These are phyloP conservation scores for Zygogramma bicolorata DNA, from an alignment of 2,888 invertebrate species.

Conservation along the genomic window DNA sequence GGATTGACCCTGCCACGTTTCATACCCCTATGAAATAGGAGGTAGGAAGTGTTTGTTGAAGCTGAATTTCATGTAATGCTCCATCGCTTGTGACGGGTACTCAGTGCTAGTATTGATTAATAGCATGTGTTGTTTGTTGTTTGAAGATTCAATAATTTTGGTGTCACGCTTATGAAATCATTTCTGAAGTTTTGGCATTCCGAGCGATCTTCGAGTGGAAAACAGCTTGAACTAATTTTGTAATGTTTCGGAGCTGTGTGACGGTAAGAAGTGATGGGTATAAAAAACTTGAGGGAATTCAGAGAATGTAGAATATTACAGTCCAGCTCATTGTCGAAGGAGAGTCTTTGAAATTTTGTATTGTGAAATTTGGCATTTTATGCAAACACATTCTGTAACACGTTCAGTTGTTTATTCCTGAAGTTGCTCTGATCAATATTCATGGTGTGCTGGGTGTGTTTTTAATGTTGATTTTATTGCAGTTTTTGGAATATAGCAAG, in stretches of 20 bases:
- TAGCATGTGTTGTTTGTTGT: no score
- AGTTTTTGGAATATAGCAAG: background rate
- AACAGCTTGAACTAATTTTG: background rate
- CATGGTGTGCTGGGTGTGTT: background rate
- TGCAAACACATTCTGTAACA: background rate
- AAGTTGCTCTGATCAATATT: slow-evolving; percentile 3
- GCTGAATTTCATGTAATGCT: no score
- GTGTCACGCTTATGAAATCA: background rate
- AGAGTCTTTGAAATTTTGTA: background rate
- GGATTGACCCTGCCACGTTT: no score
- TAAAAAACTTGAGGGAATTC: background rate
- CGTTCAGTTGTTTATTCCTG: background rate
- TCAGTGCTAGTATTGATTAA: no score
- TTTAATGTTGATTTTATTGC: slow-evolving; percentile 4
- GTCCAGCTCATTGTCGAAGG: background rate
- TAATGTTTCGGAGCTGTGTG: background rate
- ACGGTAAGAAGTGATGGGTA: background rate
- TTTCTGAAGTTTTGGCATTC: no score
- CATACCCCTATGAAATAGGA: no score
- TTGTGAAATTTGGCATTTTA: background rate
- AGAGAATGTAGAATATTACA: background rate
- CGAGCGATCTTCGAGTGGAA: background rate
- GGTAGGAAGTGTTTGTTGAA: no score
- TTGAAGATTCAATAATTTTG: no score
- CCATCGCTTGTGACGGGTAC: no score